Base-by-base conservation (phyloP, 2,888 invertebrate genomes). In the Calameuta idolon region DNA sequence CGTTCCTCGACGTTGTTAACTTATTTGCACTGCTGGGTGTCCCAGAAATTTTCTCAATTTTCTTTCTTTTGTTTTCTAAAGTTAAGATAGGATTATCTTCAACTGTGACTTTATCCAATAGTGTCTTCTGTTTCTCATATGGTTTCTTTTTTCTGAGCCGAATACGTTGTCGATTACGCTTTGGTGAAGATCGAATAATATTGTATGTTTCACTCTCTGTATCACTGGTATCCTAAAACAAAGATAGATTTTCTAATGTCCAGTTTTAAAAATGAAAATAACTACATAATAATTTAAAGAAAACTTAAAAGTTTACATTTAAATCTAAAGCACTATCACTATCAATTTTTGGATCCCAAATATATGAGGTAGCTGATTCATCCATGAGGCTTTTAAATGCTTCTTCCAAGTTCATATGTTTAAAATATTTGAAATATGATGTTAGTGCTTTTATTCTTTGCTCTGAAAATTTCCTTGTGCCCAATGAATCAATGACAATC, bases 371-470 rank as follows among this genome's bases (percentile, higher is more conserved):
- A 76, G 81, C 31, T 34, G 34, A 15, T 3, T 12, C 76, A n/a
- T 40, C 30, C 3, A 34, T 30, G 34, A 85, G 73, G n/a, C 76
- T 33, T 12, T 82, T 77, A 75, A 86, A 85, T 71, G 85, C 86
- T 69, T 11, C 74, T 11, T 30, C 12, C 23, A 86, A 77, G 30
- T 86, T 80, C 30, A 33, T 40, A 2, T 69, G 71, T 75, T 76
- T 81, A n/a, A 87, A 88, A 33, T 34, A 34, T n/a, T 80, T 82
- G 15, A 85, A 55, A 69, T 68, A 80, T 33, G 12, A 33, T 68
- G 79, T 80, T 23, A 87, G 69, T 69, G 40, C 55, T 15, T 78
- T 76, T 31, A 15, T 71, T 2, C 5, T 34, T 1, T 73, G 23
- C 23, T 76, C 23, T 0, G 69, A 34, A 34, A 85, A 76, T 34